These are phyloP conservation scores for Abrostola tripartita DNA, from an alignment of 2,888 invertebrate species.

Conservation along the genomic window DNA sequence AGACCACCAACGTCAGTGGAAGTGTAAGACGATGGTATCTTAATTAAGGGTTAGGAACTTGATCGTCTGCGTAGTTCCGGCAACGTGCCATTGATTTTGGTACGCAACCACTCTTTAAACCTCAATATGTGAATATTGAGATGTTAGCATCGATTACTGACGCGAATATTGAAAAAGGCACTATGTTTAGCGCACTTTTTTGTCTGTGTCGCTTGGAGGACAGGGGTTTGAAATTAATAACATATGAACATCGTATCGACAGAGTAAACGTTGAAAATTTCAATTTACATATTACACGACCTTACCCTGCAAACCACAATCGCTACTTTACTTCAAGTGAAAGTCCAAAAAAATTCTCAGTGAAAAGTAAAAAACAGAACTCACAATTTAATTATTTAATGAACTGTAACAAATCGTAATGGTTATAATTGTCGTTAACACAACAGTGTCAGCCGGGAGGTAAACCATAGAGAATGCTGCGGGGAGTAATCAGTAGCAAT, in stretches of 20 bases:
- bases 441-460: conserved; percentile 70
- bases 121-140: conserved; percentile 50
- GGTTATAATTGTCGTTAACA: conserved; percentile 81
- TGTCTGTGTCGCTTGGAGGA: background rate
- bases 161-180: conserved; percentile 18
- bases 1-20: conserved; percentile 70
- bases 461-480: conserved; percentile 79
- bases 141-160: conserved; percentile 43
- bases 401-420: conserved; percentile 74
- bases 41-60: conserved; percentile 75
- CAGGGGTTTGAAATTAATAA: background rate
- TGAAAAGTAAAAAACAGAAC: conserved; percentile 40
- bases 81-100: conserved; percentile 60
- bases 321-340: background rate
- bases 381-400: conserved; percentile 72
- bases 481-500: conserved; percentile 69
- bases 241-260: background rate
- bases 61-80: conserved; percentile 75
- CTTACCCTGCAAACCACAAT: background rate
- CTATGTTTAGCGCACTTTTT: conserved; percentile 23
- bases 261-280: background rate
- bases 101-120: conserved; percentile 49
- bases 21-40: conserved; percentile 62
- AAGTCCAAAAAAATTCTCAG: conserved; percentile 4
- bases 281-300: background rate